phyloP scores from a whole-genome alignment of 2,797 vertebrate species.

The Chlorospingus semifuscus region DNA sequence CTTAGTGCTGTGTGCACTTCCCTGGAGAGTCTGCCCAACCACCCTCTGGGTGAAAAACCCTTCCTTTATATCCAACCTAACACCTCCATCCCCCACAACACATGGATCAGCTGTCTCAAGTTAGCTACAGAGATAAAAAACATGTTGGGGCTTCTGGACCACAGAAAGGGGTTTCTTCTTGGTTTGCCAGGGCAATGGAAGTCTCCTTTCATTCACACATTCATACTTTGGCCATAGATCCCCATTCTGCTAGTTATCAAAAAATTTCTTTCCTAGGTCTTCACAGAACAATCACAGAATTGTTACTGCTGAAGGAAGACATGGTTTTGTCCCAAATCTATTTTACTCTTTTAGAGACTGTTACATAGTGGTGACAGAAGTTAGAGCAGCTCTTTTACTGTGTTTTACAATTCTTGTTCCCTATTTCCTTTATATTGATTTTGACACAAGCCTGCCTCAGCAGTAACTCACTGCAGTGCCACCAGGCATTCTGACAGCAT shows the following conservation, averaged over 20 bases:
- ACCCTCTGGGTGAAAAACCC: neutral
- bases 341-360: neutral
- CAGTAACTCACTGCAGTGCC: neutral
- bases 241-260: neutral
- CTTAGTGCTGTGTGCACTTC: neutral
- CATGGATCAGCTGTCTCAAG: neutral
- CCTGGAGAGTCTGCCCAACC: neutral
- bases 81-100: rapidly evolving
- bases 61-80: neutral
- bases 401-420: neutral
- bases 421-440: neutral
- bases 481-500: neutral
- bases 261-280: neutral
- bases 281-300: neutral
- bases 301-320: neutral
- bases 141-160: neutral
- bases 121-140: neutral
- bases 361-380: neutral
- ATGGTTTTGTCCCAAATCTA: neutral
- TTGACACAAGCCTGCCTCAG: neutral
- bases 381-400: neutral
- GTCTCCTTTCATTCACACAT: neutral
- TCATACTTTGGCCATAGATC: neutral
- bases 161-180: neutral
- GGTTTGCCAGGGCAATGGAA: neutral